Evolutionary conservation across 2,888 invertebrate species (phyloP), one percentile per base, ranked within the genome.

Genomic region (Nesidiocoris tenuis): DNA sequence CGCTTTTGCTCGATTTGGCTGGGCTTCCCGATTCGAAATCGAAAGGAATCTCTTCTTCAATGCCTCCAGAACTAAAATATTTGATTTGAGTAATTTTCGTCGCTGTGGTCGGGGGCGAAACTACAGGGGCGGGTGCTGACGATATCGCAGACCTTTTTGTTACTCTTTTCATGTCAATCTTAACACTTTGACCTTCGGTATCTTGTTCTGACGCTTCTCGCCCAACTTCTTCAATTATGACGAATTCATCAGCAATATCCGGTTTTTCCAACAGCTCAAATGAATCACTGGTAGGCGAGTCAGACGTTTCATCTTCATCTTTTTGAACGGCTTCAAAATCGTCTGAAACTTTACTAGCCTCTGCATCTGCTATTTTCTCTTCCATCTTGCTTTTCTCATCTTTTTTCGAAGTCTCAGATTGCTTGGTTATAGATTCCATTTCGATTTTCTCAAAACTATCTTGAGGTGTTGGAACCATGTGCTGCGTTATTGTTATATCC

Each of bases 241-340:
- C 92, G 82, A 94, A 94, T 81, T 94, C 94, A 81, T 94, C 94
- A 80, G 92, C 91, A 80, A 94, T 89, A 82, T 92, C 92, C 0
- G 94, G 93, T 82, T 93, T 93, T 80, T 94, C 94, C 0, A 94
- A 86, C 86, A 94, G 88, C 86, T 94, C 94, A 83, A 94, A 94
- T 22, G 94, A 94, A 82, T 94, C 94, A 81, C 91, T 91, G 9
- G 88, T 90, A 0, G 93, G 93, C 0, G 93, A 93, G 80, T 92
- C 90, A 1, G 84, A 83, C 67, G 83, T 83, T 70, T 83, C 83
- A 76, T 83, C 83, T 19, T 82, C 81, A 66, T 82, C 83, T 80
- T 87, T 88, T 79, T 88, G 87, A 67, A 83, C 82, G 21, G 39
- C 59, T 79, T 85, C 85, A 19, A 86, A 86, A 55, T 86, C 82